Evolutionary conservation across 2,113 vertebrate genomes (phyloP).

Genomic region (Bothrops jararaca): DNA sequence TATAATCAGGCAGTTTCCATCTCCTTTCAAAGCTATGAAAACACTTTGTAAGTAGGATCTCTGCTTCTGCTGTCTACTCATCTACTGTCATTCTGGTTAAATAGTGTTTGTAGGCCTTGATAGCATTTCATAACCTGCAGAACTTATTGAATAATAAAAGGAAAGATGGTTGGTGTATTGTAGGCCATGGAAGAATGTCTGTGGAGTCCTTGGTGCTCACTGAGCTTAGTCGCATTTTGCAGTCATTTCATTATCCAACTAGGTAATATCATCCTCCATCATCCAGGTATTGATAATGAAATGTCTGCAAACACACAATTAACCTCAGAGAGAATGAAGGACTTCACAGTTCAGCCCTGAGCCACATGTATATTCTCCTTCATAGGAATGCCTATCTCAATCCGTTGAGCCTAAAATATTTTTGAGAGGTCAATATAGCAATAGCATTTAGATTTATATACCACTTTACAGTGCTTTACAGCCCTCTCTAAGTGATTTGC

Average conservation of each 20-base stretch:
- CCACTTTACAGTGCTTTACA: too few relatives aligned
- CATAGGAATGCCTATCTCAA: background rate
- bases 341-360: background rate
- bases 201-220: background rate
- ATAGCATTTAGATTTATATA: too few relatives aligned
- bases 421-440: background rate
- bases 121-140: background rate
- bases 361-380: background rate
- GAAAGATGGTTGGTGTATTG: background rate
- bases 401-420: background rate
- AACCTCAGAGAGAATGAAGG: background rate
- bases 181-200: background rate
- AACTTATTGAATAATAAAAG: background rate
- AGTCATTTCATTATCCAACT: background rate
- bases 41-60: background rate
- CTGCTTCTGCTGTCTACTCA: background rate
- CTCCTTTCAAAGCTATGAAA: background rate
- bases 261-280: background rate
- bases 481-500: too few relatives aligned
- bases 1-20: background rate
- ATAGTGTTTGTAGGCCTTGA: background rate
- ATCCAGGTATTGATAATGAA: background rate
- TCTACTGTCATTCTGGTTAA: background rate
- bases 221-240: background rate
- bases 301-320: too few relatives aligned